Evolutionary conservation across 2,888 invertebrate species (phyloP).

Genomic region (Patella pellucida): DNA sequence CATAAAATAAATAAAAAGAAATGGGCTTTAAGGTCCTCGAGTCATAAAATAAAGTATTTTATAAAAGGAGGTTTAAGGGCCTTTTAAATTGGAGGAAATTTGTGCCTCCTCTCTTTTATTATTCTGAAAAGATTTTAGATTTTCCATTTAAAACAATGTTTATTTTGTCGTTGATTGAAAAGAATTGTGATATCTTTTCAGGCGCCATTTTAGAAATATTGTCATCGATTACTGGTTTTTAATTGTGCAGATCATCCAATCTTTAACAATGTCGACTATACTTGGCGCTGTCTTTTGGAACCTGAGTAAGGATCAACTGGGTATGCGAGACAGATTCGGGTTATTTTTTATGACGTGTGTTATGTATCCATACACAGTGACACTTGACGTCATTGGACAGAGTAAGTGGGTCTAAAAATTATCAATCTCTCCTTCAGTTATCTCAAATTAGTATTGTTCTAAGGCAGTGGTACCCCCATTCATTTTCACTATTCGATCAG

Average conservation of each 20-base stretch:
- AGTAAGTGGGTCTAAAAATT: constrained; percentile 42
- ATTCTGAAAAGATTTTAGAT: background rate
- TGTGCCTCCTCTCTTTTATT: background rate
- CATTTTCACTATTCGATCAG: too few relatives aligned
- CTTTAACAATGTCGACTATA: constrained; percentile 59
- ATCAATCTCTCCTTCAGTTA: too few relatives aligned
- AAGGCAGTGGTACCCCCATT: too few relatives aligned
- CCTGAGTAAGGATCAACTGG: constrained; percentile 48
- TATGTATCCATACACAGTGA: constrained; percentile 63
- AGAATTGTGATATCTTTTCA: constrained; percentile 28
- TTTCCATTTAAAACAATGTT: background rate
- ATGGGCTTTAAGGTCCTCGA: too few relatives aligned
- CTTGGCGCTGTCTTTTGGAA: constrained; percentile 58
- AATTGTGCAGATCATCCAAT: constrained; percentile 54
- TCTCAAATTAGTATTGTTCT: too few relatives aligned
- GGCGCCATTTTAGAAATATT: constrained; percentile 55
- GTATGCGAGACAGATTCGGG: constrained; percentile 60
- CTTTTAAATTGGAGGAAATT: background rate
- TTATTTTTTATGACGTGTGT: constrained; percentile 59
- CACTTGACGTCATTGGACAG: constrained; percentile 59
- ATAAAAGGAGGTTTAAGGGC: too few relatives aligned
- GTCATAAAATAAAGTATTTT: too few relatives aligned
- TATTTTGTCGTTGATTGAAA: background rate
- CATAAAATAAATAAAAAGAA: too few relatives aligned
- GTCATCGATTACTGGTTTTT: constrained; percentile 60